Evolutionary conservation across 2,888 invertebrate species (phyloP).

Genomic region (Stomorhina lunata): DNA sequence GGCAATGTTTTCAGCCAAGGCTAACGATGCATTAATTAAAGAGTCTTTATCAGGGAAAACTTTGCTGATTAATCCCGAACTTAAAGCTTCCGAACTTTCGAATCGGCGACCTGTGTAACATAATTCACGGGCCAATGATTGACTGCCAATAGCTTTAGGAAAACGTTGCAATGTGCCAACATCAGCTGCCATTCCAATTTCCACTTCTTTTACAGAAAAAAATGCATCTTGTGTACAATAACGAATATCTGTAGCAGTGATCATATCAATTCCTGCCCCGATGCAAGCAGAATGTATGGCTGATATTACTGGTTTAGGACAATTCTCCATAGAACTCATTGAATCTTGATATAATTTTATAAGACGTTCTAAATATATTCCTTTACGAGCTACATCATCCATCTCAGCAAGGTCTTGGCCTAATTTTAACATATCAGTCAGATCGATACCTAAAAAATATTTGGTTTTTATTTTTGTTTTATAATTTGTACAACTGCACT

Average conservation of each 20-base stretch:
- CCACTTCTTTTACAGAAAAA: constrained; percentile 94
- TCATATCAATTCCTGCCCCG: constrained; percentile 94
- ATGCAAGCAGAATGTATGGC: constrained; percentile 94
- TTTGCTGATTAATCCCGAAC: constrained; percentile 89
- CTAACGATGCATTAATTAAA: constrained; percentile 86
- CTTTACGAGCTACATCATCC: constrained; percentile 90
- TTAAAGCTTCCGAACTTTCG: constrained; percentile 88
- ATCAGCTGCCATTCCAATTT: constrained; percentile 95
- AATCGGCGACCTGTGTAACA: constrained; percentile 93
- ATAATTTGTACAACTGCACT: too few species aligned
- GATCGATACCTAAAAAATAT: constrained; percentile 83
- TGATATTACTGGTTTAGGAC: constrained; percentile 93
- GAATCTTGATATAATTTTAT: constrained; percentile 88
- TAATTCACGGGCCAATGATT: constrained; percentile 92
- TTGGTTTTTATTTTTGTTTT: too few species aligned
- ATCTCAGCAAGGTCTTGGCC: constrained; percentile 81
- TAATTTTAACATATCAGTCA: constrained; percentile 77
- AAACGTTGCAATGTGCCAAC: constrained; percentile 96
- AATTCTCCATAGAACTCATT: constrained; percentile 90
- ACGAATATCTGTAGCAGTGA: constrained; percentile 94
- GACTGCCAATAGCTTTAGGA: constrained; percentile 92
- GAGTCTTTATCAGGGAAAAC: constrained; percentile 75
- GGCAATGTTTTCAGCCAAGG: constrained; percentile 90
- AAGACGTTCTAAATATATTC: constrained; percentile 83
- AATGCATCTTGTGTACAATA: constrained; percentile 94